Base-by-base conservation (phyloP, 1,140 invertebrate genomes). In the Neodiprion virginianus region DNA sequence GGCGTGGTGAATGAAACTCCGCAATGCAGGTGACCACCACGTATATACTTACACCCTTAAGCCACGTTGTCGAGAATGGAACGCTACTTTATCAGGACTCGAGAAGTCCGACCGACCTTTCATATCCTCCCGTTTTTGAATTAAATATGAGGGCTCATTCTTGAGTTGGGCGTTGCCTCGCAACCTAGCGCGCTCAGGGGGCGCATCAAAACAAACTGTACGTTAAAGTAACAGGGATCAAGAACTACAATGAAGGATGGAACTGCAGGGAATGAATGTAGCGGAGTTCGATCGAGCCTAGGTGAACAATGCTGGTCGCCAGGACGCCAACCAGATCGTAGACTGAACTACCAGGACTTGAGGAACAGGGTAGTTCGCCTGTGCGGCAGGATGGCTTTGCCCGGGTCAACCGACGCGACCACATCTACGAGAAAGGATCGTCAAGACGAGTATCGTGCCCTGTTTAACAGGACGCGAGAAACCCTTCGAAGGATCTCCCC, bases 181-280 rank as follows among this genome's bases (percentile, higher is more conserved):
- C 53, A 61, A 61, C 53, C 11, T 5, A 61, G 11, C 8, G 8
- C 4, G n/a, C 11, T 61, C 53, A 8, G 53, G 53, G 53, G 53
- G 11, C n/a, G 53, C 53, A 61, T 61, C 53, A 61, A 61, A 61
- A 61, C 53, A 61, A 61, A 61, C 53, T 61, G 53, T 61, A 61
- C 53, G 53, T 61, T 61, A 61, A 61, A 61, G 8, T 61, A 61
- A 61, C 53, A 61, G 53, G 53, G n/a, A 14, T 61, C n/a, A 17
- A 61, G 53, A 17, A 61, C 53, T 17, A 17, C 5, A 14, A 14
- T 17, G 53, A 17, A 61, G 53, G 53, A 61, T 17, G 53, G n/a
- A 61, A 0, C 4, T 61, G n/a, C 53, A 61, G 11, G 28, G 1
- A 40, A 40, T 40, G n/a, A 14, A 61, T 61, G 53, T 17, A 61